phyloP scores from a whole-genome alignment of 2,113 vertebrate genomes.

The Lonchura striata region DNA sequence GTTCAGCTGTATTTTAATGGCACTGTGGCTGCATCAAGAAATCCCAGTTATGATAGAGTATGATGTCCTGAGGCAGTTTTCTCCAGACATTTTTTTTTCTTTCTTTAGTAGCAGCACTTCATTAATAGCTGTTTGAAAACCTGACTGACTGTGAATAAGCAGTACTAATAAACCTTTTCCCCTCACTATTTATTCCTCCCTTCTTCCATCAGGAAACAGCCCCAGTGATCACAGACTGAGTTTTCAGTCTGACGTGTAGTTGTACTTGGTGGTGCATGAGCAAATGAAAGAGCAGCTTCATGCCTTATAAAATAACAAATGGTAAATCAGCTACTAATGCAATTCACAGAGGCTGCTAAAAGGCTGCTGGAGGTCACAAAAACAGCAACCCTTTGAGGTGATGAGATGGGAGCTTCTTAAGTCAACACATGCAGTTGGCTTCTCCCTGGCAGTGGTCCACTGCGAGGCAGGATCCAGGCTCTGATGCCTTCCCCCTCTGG shows the following conservation, averaged over 20 bases:
- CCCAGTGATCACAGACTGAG: neutral
- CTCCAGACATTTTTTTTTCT: slow-evolving; percentile 1
- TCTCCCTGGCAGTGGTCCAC: slow-evolving; percentile 21
- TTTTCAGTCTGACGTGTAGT: neutral
- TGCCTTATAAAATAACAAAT: neutral
- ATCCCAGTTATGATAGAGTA: neutral
- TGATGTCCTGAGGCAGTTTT: neutral
- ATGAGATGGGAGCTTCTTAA: neutral
- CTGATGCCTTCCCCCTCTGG: neutral
- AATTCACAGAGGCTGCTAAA: neutral
- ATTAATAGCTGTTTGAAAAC: slow-evolving; percentile 29
- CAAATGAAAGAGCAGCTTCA: neutral
- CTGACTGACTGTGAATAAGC: neutral
- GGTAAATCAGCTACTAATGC: slow-evolving; percentile 11
- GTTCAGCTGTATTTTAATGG: slow-evolving; percentile 47
- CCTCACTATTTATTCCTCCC: slow-evolving; percentile 1
- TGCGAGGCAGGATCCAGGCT: neutral
- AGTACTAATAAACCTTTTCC: neutral
- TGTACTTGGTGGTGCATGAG: neutral
- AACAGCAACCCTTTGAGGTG: slow-evolving; percentile 4
- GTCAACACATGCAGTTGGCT: neutral
- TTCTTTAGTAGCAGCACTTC: neutral
- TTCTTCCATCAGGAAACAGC: neutral
- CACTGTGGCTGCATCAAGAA: neutral
- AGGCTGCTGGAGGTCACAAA: slow-evolving; percentile 28